These are phyloP conservation scores for Cephalopachus bancanus DNA, from an alignment of 2,797 vertebrate species.

Conservation along the genomic window DNA sequence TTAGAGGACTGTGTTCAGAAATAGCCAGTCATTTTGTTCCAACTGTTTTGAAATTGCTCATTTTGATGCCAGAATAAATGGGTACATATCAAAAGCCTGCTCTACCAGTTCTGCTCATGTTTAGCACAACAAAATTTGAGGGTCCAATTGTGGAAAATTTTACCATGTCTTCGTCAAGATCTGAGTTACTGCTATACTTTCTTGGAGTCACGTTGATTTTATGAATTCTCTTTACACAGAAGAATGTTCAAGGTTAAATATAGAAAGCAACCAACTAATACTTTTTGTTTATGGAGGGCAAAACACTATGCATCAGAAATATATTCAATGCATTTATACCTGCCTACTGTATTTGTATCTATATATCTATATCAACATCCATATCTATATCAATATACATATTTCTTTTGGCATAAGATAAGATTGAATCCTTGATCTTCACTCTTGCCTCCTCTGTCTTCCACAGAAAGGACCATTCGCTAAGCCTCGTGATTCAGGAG, in stretches of 20 bases:
- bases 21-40: neutral
- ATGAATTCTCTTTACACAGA: constrained; percentile 38
- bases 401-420: neutral
- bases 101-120: constrained; percentile 9
- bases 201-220: constrained; percentile 20
- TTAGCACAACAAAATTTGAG: neutral
- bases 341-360: neutral
- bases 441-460: neutral
- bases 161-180: neutral
- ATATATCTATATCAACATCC: neutral
- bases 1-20: constrained; percentile 35
- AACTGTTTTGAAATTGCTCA: constrained; percentile 46
- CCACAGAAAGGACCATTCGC: neutral
- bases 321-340: neutral
- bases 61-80: constrained; percentile 37
- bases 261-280: constrained; percentile 32
- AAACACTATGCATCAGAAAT: constrained; percentile 26
- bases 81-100: constrained; percentile 12
- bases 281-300: neutral
- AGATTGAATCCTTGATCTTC: neutral
- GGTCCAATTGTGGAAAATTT: neutral
- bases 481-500: neutral
- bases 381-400: neutral
- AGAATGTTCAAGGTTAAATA: constrained; percentile 51
- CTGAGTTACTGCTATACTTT: constrained; percentile 18